Base-by-base conservation (phyloP, 2,888 invertebrate genomes). In the Uropetala carovei region DNA sequence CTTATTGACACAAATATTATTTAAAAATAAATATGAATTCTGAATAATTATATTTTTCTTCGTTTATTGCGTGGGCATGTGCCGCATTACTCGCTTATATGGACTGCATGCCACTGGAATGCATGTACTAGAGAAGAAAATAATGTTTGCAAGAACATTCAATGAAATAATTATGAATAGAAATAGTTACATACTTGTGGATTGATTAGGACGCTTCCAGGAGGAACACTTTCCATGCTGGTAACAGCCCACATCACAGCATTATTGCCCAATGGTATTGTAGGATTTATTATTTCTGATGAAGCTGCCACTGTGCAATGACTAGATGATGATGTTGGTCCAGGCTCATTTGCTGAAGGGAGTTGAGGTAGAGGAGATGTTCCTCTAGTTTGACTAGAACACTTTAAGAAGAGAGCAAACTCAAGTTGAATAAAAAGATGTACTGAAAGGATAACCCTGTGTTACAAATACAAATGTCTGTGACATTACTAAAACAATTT, bases 131-230 rank as follows among this genome's bases (percentile, higher is more conserved):
- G 0, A 18, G 0, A 75, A 22, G 13, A 27, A 75, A 22, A 27
- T 75, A n/a, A 43, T 43, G 43, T 43, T 43, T 43, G 43, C 1
- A 43, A 43, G 43, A 3, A 43, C 5, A 5, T 43, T 43, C 43
- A 43, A 3, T 43, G 43, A 43, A 43, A 43, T 43, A 43, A 5
- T 43, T 43, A 43, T 43, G 43, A 43, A 43, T 43, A 43, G 43
- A 3, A 43, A 43, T 43, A 43, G 43, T 5, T 16, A 93, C 93
- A 93, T 94, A 97, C 97, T 96, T 96, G 96, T 56, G 98, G 98
- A 95, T 99, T 98, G 95, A 99, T 98, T 94, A 99, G 97, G 94
- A 98, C 96, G 94, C 98, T 98, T 93, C 99, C 99, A 92, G 97
- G 96, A 92, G 98, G 98, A 93, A 99, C 98, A 93, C 97, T 97